phyloP scores from a whole-genome alignment of 2,888 invertebrate genomes.

The Yponomeuta plumbellus region DNA sequence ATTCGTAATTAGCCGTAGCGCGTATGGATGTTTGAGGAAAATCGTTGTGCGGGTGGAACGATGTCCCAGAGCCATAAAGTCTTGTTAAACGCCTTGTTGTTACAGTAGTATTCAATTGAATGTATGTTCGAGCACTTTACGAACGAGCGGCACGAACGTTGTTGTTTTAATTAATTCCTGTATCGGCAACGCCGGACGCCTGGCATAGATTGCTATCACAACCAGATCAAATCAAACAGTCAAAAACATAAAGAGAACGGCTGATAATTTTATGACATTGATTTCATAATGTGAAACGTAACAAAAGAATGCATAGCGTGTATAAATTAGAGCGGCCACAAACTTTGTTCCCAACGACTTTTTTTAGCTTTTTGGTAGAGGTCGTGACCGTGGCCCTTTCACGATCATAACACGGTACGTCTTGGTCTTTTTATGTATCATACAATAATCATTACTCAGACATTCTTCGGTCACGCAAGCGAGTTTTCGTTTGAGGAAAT shows the following conservation, averaged over 20 bases:
- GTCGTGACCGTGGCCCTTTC: conserved; percentile 23
- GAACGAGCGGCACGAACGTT: conserved; percentile 23
- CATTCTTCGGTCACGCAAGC: conserved; percentile 44
- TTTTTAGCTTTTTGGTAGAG: conserved; percentile 17
- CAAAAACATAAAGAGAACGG: conserved; percentile 17
- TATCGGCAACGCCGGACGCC: conserved; percentile 23
- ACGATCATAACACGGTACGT: conserved; percentile 21
- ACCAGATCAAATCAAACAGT: conserved; percentile 20
- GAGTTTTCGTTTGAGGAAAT: conserved; percentile 1
- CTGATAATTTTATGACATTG: conserved; percentile 11
- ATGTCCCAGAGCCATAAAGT: conserved; percentile 28
- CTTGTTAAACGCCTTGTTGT: conserved; percentile 26
- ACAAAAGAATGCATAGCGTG: conserved; percentile 14
- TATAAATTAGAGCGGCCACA: conserved; percentile 13
- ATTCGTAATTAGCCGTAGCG: conserved; percentile 26
- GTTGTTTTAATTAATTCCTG: conserved; percentile 28
- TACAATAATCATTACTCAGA: conserved; percentile 41
- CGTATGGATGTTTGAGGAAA: conserved; percentile 22
- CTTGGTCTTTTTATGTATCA: conserved; percentile 35
- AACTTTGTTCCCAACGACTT: conserved; percentile 17
- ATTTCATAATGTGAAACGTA: conserved; percentile 10
- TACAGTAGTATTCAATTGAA: conserved; percentile 27
- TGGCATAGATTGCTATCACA: conserved; percentile 20
- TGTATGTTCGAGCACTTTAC: conserved; percentile 16
- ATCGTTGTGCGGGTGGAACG: conserved; percentile 20